These are phyloP conservation scores for Aulostomus chinensis DNA, from an alignment of 2,797 vertebrate species.

Conservation along the genomic window DNA sequence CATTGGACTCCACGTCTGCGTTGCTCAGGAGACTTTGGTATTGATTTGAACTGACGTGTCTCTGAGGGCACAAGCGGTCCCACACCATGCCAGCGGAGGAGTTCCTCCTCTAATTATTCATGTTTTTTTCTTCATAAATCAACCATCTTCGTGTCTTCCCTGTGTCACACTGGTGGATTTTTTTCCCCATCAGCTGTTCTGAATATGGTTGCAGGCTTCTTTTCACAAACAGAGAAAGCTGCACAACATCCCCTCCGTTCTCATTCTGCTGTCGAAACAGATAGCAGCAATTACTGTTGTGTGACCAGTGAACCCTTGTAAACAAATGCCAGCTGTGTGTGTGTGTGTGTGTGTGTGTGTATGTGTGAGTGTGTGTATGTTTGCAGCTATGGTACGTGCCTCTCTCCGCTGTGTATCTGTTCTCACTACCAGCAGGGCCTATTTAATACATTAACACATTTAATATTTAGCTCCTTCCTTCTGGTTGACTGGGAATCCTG, in stretches of 20 bases:
- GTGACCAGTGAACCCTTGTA: conserved; percentile 27
- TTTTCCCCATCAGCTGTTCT: neutral
- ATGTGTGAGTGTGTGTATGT: neutral
- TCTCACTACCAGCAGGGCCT: too few species aligned
- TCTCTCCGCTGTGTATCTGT: conserved; percentile 11
- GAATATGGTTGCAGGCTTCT: neutral
- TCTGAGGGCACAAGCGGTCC: too few species aligned
- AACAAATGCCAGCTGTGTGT: conserved; percentile 9
- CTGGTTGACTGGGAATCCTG: conserved; percentile 34
- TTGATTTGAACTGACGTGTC: too few species aligned
- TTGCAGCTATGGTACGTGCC: conserved; percentile 5
- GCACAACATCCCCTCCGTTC: neutral
- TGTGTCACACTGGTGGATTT: neutral
- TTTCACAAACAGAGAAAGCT: neutral
- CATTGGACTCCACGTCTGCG: too few species aligned
- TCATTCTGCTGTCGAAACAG: conserved; percentile 14
- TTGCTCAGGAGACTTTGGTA: too few species aligned
- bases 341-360: neutral
- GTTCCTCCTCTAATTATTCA: too few species aligned
- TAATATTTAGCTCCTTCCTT: conserved; percentile 20
- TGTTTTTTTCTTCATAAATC: too few species aligned
- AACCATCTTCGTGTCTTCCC: neutral
- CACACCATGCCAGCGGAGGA: too few species aligned
- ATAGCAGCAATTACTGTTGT: conserved; percentile 22
- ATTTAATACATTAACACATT: conserved; percentile 20